A percentile compares a stretch with the other conserved stretches of the same genome.
These are phyloP conservation scores for Scaeva pyrastri DNA, from an alignment of 2,888 invertebrate species.

Conservation along the genomic window DNA sequence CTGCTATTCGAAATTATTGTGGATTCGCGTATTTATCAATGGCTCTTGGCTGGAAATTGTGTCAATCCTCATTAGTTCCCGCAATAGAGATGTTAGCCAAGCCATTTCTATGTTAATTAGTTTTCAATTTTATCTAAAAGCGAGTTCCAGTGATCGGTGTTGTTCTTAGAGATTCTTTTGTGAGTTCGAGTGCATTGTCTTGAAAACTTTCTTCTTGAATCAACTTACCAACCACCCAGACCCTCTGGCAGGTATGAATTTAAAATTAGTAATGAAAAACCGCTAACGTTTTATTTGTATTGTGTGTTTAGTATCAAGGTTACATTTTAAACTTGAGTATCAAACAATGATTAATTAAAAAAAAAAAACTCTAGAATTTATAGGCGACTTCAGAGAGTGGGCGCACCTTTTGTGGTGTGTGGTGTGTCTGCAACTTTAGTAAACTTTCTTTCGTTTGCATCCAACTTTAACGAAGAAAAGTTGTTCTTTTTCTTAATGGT, in stretches of 20 bases:
- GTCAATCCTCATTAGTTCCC: conserved; percentile 31
- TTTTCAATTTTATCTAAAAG: conserved; percentile 6
- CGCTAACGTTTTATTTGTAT: conserved; percentile 5
- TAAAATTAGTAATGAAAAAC: not conserved
- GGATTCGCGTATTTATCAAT: conserved; percentile 31
- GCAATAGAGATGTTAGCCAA: conserved; percentile 14
- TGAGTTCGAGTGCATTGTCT: conserved; percentile 11
- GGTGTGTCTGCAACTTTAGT: conserved; percentile 1
- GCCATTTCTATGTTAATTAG: conserved; percentile 7
- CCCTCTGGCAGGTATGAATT: conserved; percentile 41
- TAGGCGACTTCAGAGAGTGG: not conserved
- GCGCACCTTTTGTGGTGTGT: conserved; percentile 1
- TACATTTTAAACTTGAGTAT: not conserved
- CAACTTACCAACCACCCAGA: not conserved
- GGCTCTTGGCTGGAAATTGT: conserved; percentile 34
- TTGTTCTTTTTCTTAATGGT: conserved; percentile 13
- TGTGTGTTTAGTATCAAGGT: conserved; percentile 5
- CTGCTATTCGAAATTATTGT: not conserved
- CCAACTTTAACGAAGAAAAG: conserved; percentile 14
- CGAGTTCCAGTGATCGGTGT: conserved; percentile 23
- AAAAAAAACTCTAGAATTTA: not conserved
- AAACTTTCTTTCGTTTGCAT: conserved; percentile 53
- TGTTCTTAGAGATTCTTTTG: not conserved
- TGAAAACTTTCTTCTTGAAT: conserved; percentile 41
- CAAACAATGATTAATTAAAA: not conserved